These are phyloP conservation scores for Leptopilina myrica DNA, from an alignment of 2,888 invertebrate species.

Conservation along the genomic window DNA sequence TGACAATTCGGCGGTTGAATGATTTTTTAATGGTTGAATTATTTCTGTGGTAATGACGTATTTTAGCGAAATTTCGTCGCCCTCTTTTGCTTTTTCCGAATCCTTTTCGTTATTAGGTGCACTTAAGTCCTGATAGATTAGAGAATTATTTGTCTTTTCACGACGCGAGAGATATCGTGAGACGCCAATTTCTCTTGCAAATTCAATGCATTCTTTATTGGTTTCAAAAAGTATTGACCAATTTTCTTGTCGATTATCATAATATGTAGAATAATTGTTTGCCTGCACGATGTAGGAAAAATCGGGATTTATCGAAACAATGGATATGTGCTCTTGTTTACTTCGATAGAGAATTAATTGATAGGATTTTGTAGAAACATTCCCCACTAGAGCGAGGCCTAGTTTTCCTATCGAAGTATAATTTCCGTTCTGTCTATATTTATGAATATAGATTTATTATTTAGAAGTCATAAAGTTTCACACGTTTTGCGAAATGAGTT, in stretches of 20 bases:
- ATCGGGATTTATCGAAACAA: slow-evolving; percentile 63
- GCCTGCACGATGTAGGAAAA: slow-evolving; percentile 68
- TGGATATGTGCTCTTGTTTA: slow-evolving; percentile 69
- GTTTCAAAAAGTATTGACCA: slow-evolving; percentile 80
- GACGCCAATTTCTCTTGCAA: slow-evolving; percentile 69
- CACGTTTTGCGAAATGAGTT: too few species aligned
- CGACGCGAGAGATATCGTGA: slow-evolving; percentile 63
- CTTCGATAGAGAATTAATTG: slow-evolving; percentile 72
- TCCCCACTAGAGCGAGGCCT: slow-evolving; percentile 71
- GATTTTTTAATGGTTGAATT: slow-evolving; percentile 63
- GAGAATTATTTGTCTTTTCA: slow-evolving; percentile 58
- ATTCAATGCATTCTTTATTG: slow-evolving; percentile 66
- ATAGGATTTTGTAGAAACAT: slow-evolving; percentile 62
- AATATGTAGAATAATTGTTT: slow-evolving; percentile 72
- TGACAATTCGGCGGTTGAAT: slow-evolving; percentile 55
- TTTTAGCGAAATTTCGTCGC: slow-evolving; percentile 62
- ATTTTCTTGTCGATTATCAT: slow-evolving; percentile 78
- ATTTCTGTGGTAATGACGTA: slow-evolving; percentile 63
- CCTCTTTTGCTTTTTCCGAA: slow-evolving; percentile 62
- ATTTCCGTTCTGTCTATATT: slow-evolving; percentile 65
- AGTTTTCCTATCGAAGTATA: slow-evolving; percentile 70
- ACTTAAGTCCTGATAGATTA: slow-evolving; percentile 67
- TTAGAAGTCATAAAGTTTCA: neutral
- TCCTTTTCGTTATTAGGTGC: slow-evolving; percentile 50
- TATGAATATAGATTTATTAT: neutral